Evolutionary conservation across 2,113 vertebrate genomes (phyloP).

Genomic region (Paramormyrops kingsleyae): DNA sequence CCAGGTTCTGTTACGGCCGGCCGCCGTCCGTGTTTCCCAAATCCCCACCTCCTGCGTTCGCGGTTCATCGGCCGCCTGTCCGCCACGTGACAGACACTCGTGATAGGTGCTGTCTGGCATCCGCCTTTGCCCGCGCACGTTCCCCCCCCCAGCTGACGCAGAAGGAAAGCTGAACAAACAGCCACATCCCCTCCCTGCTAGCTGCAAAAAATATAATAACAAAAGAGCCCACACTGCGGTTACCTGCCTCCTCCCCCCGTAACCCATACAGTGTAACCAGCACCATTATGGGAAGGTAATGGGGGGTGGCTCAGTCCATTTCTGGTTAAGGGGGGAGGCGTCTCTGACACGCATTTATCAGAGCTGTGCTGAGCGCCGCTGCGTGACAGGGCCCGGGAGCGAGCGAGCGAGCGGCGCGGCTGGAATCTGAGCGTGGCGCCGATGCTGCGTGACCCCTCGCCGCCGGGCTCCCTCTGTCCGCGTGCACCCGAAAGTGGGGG

Average conservation of each 20-base stretch:
- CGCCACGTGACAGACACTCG: background rate
- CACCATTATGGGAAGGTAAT: background rate
- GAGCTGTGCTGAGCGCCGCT: background rate
- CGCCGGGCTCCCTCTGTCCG: background rate
- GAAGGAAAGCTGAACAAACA: background rate
- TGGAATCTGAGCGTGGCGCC: background rate
- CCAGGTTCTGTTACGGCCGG: background rate
- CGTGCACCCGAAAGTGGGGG: background rate
- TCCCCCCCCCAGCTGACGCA: background rate
- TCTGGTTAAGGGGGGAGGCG: background rate
- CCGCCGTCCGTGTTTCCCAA: background rate
- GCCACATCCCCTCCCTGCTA: background rate
- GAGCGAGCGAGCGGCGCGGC: background rate
- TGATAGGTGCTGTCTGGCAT: background rate
- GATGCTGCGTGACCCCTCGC: background rate
- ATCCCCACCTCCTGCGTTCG: background rate
- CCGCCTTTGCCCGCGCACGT: background rate
- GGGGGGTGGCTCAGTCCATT: background rate
- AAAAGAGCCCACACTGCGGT: background rate
- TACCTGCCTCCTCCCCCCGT: background rate
- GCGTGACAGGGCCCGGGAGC: background rate
- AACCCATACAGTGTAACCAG: background rate
- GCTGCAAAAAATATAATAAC: background rate
- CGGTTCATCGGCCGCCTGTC: background rate
- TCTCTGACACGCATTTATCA: background rate